These are phyloP conservation scores for Cotesia congregata DNA, from an alignment of 2,888 invertebrate genomes.

Conservation along the genomic window DNA sequence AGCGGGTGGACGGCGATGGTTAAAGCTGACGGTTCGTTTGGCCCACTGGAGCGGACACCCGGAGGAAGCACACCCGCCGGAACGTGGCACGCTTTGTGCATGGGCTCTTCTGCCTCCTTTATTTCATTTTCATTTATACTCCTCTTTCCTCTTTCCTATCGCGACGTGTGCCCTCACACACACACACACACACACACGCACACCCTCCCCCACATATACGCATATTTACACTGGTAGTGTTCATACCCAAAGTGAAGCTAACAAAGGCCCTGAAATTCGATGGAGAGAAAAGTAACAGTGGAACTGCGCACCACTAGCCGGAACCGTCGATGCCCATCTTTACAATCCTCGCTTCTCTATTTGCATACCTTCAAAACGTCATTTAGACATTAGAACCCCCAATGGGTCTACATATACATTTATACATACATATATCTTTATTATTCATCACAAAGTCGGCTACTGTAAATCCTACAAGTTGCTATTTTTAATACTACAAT, in stretches of 20 bases:
- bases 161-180: constrained; percentile 40
- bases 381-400: not conserved
- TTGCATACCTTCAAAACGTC: constrained; percentile 54
- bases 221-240: constrained; percentile 33
- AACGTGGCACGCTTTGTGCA: constrained; percentile 68
- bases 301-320: constrained; percentile 70
- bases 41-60: constrained; percentile 71
- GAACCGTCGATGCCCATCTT: constrained; percentile 68
- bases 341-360: constrained; percentile 65
- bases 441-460: constrained; percentile 49
- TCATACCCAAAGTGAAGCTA: constrained; percentile 67
- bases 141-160: not conserved
- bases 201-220: constrained; percentile 34
- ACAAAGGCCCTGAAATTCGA: constrained; percentile 26
- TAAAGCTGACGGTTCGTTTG: constrained; percentile 58
- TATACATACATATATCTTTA: constrained; percentile 41
- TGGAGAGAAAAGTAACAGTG: constrained; percentile 49
- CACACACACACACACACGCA: constrained; percentile 36
- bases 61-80: constrained; percentile 70
- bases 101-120: constrained; percentile 48
- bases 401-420: constrained; percentile 12
- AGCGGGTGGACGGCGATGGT: constrained; percentile 52
- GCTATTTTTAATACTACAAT: constrained; percentile 43
- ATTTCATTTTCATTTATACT: not conserved
- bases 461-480: constrained; percentile 58